These are phyloP conservation scores for Bombylius discolor DNA, from an alignment of 2,888 invertebrate genomes.

Conservation along the genomic window DNA sequence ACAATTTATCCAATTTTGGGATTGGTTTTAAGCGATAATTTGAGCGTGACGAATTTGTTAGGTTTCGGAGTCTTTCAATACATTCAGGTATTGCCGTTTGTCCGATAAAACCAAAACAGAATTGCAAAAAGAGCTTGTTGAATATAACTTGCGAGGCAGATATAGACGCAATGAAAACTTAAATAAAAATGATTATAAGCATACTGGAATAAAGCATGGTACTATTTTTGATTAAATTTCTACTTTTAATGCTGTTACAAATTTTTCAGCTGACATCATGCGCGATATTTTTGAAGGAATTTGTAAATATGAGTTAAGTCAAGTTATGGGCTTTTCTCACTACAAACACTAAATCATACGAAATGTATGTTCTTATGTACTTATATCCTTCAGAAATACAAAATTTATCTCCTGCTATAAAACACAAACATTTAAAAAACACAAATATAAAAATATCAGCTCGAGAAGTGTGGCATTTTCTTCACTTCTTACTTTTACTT, in stretches of 20 bases:
- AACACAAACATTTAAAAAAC: not conserved
- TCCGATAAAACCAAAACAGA: not conserved
- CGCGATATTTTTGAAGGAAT: not conserved
- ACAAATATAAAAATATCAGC: not conserved
- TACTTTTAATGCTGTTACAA: not conserved
- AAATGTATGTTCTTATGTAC: not conserved
- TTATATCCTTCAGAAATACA: not conserved
- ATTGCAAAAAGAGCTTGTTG: not conserved
- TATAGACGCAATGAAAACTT: not conserved
- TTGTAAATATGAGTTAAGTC: not conserved
- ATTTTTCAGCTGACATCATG: not conserved
- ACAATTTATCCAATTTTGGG: not conserved
- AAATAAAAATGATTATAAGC: not conserved
- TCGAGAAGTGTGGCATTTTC: not conserved
- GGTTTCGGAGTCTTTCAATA: not conserved
- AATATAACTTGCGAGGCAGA: not conserved
- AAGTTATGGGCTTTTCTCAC: not conserved
- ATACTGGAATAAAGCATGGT: not conserved
- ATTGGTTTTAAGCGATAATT: not conserved
- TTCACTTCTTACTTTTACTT: not conserved
- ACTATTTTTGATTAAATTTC: not conserved
- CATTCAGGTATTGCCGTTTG: not conserved
- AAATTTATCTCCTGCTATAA: not conserved
- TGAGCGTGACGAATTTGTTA: not conserved
- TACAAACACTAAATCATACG: not conserved